Conservation (phyloP, 2,113 vertebrate genomes). For the Scytalopus superciliaris region DNA sequence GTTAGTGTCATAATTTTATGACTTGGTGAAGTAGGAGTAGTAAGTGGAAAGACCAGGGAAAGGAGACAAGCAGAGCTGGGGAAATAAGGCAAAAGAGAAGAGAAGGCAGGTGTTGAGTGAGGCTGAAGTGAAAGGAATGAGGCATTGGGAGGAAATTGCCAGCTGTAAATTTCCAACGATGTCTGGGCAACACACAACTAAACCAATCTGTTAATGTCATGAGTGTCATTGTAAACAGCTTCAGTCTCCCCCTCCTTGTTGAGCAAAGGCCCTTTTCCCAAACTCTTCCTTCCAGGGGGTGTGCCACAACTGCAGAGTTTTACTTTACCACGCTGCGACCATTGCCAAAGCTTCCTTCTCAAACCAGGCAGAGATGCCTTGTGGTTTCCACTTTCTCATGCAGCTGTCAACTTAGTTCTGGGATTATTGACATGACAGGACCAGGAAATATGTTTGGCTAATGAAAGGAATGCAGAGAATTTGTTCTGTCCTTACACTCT, state of each 20-base stretch:
- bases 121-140: neutral
- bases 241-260: neutral
- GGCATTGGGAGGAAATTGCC: conserved; percentile 16
- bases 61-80: neutral
- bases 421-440: neutral
- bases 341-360: neutral
- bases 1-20: neutral
- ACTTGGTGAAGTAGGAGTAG: neutral
- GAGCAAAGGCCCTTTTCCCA: neutral
- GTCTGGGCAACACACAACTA: neutral
- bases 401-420: neutral
- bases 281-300: neutral
- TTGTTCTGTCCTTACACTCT: neutral
- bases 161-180: conserved; percentile 15
- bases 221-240: neutral
- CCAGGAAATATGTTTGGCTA: neutral
- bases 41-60: neutral
- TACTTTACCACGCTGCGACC: neutral
- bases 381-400: neutral
- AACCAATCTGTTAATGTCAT: neutral
- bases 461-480: neutral
- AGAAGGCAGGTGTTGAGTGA: neutral
- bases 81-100: neutral
- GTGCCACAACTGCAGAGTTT: neutral
- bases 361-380: neutral